Base-by-base conservation (phyloP, 2,113 vertebrate genomes). In the Lampris megalopsis region DNA sequence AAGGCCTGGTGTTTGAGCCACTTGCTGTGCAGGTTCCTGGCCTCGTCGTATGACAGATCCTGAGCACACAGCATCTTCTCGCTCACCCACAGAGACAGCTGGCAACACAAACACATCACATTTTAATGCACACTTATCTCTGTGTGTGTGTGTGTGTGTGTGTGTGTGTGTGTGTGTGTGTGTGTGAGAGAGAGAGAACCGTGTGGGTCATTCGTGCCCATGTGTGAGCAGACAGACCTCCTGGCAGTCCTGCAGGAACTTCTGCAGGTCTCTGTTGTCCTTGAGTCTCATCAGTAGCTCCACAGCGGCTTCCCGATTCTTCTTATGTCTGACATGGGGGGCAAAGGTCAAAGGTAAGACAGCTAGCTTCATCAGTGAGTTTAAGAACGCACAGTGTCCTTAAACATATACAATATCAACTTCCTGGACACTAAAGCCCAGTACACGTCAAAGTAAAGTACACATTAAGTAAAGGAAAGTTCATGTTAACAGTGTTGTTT, bases 11-110 rank as follows among this genome's bases (percentile, higher is more conserved):
- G 96, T 67, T 97, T 97, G 81, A 96, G 87, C 96, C 96, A 97
- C 79, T 97, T 98, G 94, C 96, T 98, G 50, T 98, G 97, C 57
- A 99, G 94, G 89, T 99, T 99, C 70, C 98, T 94, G 9, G 98
- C 98, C 91, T 99, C 98, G 0, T 99, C 97, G 0, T 99, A 99
- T 6, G 95, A 96, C 97, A 98, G 95, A 90, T 99, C 98, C 91
- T 99, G 97, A 40, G 98, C 98, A 0, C 97, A 98, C 36, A 99
- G 95, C 98, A 99, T 99, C 93, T 99, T 99, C 86, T 99, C 98
- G 47, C 96, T 98, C 92, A 97, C 97, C 98, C 98, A 99, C 76
- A 99, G 94, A 1, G 97, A 96, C 41, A 99, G 94, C 98, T 99
- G 89, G 3, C 43, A 56, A 81, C 65, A 88, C 11, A 63, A 36